These are phyloP conservation scores for Pseudobourletiella spinata DNA, from an alignment of 1,140 invertebrate species.

Conservation along the genomic window DNA sequence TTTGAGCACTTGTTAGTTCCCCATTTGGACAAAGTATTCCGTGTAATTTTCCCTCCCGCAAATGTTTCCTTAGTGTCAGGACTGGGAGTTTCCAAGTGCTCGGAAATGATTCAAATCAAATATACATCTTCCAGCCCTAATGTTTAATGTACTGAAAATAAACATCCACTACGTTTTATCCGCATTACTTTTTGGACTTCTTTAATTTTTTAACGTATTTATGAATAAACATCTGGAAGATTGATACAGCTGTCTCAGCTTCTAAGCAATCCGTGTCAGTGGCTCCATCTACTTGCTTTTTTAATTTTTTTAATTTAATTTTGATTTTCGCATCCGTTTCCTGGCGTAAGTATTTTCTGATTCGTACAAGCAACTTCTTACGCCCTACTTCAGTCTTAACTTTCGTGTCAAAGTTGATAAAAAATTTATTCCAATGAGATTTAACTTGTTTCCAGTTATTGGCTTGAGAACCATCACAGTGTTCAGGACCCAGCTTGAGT, in stretches of 20 bases:
- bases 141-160: no score
- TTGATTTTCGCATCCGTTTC: slow-evolving; percentile 10
- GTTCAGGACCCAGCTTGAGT: no score
- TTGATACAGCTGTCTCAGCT: not conserved
- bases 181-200: not conserved
- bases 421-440: slow-evolving; percentile 9
- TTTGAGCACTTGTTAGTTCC: slow-evolving; percentile 34
- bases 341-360: slow-evolving; percentile 1
- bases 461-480: not conserved
- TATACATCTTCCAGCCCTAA: slow-evolving; percentile 2
- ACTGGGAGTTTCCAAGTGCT: slow-evolving; percentile 27
- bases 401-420: not conserved
- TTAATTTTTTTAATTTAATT: slow-evolving; percentile 2
- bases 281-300: not conserved
- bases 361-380: not conserved
- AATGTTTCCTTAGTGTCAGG: slow-evolving; percentile 29
- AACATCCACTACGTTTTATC: no score
- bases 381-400: not conserved
- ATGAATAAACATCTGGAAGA: not conserved
- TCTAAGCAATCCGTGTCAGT: not conserved
- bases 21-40: slow-evolving; percentile 32
- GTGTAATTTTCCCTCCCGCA: slow-evolving; percentile 28
- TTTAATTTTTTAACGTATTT: not conserved
- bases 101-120: slow-evolving; percentile 24
- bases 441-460: not conserved